A percentile compares a stretch with the other conserved stretches of the same genome.
phyloP scores from a whole-genome alignment of 1,140 invertebrate species.

The Drosophila suzukii region DNA sequence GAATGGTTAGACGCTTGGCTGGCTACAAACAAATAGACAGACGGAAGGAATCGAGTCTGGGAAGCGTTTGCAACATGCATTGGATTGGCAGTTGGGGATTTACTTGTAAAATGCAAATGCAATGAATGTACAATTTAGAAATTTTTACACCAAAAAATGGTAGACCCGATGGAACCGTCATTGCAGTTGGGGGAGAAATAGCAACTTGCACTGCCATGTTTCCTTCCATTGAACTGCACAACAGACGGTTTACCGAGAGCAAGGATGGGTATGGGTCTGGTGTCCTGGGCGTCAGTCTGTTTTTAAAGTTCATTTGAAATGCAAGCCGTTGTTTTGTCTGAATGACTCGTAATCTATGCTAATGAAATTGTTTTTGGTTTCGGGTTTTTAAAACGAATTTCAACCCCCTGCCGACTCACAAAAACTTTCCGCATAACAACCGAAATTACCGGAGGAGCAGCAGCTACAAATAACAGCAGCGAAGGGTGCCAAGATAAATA shows the following conservation, averaged over 20 bases:
- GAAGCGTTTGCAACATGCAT: conserved; percentile 73
- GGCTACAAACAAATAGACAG: conserved; percentile 76
- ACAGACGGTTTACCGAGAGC: conserved; percentile 8
- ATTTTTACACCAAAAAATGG: conserved; percentile 79
- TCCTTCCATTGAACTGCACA: conserved; percentile 36
- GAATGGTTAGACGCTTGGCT: conserved; percentile 79
- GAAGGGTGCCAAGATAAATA: conserved; percentile 54
- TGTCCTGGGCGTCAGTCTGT: conserved; percentile 43
- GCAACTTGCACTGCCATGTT: conserved; percentile 25
- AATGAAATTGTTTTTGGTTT: conserved; percentile 80
- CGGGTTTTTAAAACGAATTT: conserved; percentile 64
- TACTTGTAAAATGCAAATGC: conserved; percentile 83
- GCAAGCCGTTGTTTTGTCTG: conserved; percentile 73
- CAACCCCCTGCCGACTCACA: conserved; percentile 25
- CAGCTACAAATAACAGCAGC: conserved; percentile 21
- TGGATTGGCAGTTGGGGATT: conserved; percentile 82
- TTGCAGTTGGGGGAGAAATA: conserved; percentile 20
- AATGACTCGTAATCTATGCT: conserved; percentile 80
- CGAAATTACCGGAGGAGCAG: conserved; percentile 20
- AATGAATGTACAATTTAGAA: conserved; percentile 82
- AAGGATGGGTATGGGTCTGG: conserved; percentile 1
- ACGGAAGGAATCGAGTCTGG: conserved; percentile 49
- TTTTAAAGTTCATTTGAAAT: conserved; percentile 70
- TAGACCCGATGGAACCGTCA: conserved; percentile 50
- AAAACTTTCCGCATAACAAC: conserved; percentile 50